phyloP scores from a whole-genome alignment of 2,797 vertebrate species.

The Poecile montanus region DNA sequence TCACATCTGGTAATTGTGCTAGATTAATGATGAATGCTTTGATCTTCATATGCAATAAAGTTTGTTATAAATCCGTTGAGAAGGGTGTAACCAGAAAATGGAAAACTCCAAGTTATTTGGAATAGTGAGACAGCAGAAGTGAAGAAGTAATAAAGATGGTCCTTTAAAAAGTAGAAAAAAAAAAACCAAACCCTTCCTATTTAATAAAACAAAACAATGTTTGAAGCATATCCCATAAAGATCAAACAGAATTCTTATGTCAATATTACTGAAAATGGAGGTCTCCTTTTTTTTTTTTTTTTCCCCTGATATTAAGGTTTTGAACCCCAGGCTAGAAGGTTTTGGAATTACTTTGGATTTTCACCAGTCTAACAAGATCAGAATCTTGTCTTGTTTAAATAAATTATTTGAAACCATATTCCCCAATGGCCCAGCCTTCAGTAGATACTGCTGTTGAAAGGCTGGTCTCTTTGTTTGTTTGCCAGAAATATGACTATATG shows the following conservation, averaged over 20 bases:
- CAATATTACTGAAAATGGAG: constrained; percentile 44
- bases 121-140: background rate
- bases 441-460: constrained; percentile 61
- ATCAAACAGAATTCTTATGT: constrained; percentile 51
- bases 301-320: background rate
- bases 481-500: constrained; percentile 57
- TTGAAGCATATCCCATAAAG: constrained; percentile 27
- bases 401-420: constrained; percentile 60
- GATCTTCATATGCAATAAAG: background rate
- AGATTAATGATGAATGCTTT: constrained; percentile 20
- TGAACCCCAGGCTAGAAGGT: constrained; percentile 18
- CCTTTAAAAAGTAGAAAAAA: background rate
- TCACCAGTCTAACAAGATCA: constrained; percentile 37
- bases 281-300: background rate
- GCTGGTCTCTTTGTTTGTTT: constrained; percentile 52
- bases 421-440: background rate
- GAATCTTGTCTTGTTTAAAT: constrained; percentile 49
- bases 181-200: background rate
- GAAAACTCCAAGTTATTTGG: background rate
- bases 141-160: background rate
- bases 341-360: constrained; percentile 49
- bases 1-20: background rate
- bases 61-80: background rate
- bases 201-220: constrained; percentile 7
- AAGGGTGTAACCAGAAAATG: constrained; percentile 16